phyloP scores from a whole-genome alignment of 2,797 vertebrate genomes.

The Poecilia picta region DNA sequence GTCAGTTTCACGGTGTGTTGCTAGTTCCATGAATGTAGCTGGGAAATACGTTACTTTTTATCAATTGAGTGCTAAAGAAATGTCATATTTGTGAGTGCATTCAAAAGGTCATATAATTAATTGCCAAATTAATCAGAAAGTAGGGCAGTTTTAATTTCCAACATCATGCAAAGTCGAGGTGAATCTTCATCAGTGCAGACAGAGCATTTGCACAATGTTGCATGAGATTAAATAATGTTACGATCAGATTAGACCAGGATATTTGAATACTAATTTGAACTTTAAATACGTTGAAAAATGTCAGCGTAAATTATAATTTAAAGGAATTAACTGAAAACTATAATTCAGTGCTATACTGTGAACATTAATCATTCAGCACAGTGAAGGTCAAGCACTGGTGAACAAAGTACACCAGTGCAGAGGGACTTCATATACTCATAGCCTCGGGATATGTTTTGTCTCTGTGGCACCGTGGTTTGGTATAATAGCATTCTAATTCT shows the following conservation, averaged over 20 bases:
- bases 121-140: not conserved
- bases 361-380: not conserved
- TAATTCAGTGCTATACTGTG: not conserved
- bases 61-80: not conserved
- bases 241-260: not conserved
- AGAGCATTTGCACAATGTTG: not conserved
- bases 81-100: not conserved
- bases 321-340: not conserved
- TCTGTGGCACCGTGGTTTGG: conserved; percentile 1
- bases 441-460: conserved; percentile 2
- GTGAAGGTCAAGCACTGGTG: conserved; percentile 5
- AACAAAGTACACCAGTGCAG: not conserved
- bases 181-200: not conserved
- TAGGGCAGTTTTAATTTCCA: not conserved
- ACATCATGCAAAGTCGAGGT: not conserved
- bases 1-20: not conserved
- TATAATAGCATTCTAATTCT: conserved; percentile 7
- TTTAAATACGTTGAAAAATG: not conserved
- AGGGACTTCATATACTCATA: not conserved
- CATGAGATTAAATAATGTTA: not conserved
- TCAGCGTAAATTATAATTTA: not conserved
- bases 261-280: not conserved
- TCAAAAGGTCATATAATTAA: not conserved
- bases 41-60: not conserved
- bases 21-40: not conserved